Evolutionary conservation across 2,888 invertebrate species (phyloP).

Genomic region (Acrocyrtus sp.): DNA sequence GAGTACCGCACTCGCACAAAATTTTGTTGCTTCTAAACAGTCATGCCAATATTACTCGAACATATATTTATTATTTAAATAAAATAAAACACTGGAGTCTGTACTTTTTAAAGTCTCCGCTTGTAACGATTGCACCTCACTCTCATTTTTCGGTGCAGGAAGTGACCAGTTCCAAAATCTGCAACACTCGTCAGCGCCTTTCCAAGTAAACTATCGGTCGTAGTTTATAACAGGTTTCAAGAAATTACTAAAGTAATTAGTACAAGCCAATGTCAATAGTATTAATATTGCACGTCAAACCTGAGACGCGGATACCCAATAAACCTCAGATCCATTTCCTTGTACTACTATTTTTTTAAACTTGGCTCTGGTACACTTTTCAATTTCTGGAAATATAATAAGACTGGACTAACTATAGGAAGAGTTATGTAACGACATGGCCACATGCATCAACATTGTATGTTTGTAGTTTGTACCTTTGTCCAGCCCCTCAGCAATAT

Average conservation of each 20-base stretch:
- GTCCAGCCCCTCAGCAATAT: neutral
- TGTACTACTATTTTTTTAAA: too few species aligned
- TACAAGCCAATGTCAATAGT: neutral
- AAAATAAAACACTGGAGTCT: neutral
- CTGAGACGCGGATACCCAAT: conserved; percentile 5
- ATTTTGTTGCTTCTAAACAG: neutral
- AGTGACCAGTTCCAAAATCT: neutral
- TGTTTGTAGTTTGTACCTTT: neutral
- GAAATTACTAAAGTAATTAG: neutral
- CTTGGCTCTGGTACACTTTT: too few species aligned
- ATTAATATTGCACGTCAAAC: too few species aligned
- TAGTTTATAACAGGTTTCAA: neutral
- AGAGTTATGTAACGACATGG: too few species aligned
- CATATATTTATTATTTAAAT: neutral
- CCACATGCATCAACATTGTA: too few species aligned
- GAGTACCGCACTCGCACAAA: neutral
- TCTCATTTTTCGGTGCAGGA: neutral
- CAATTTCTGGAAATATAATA: too few species aligned
- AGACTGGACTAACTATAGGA: too few species aligned
- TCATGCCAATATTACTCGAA: neutral
- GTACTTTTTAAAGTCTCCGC: neutral
- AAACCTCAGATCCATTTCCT: too few species aligned
- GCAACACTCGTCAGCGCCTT: conserved; percentile 12
- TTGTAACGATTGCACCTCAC: neutral
- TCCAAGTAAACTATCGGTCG: conserved; percentile 6